A percentile compares a stretch with the other conserved stretches of the same genome.
Conservation (phyloP, 2,888 invertebrate genomes). For the Leptinotarsa haldemani region DNA sequence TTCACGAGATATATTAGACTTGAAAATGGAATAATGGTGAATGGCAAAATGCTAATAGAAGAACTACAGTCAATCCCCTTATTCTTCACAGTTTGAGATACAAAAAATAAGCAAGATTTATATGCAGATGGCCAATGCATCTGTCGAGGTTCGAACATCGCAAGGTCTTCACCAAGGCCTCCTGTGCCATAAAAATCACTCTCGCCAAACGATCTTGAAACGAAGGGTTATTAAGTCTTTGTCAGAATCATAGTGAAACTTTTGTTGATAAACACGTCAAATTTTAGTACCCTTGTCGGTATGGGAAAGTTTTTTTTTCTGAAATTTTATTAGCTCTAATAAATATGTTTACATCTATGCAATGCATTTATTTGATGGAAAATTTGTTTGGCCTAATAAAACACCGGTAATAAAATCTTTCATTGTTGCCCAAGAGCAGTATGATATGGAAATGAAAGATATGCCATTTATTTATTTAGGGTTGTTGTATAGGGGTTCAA, state of each 20-base stretch:
- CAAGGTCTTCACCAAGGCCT: conserved; percentile 39
- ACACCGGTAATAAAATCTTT: conserved; percentile 33
- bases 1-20: neutral
- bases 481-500: conserved; percentile 15
- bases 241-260: conserved; percentile 32
- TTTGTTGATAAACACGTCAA: conserved; percentile 56
- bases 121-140: conserved; percentile 37
- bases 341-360: conserved; percentile 49
- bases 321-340: conserved; percentile 42
- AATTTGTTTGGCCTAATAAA: conserved; percentile 47
- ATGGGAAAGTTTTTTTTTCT: conserved; percentile 36
- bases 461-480: neutral
- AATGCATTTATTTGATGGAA: conserved; percentile 51
- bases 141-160: conserved; percentile 22
- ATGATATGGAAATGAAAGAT: conserved; percentile 19
- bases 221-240: conserved; percentile 45
- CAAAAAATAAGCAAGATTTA: conserved; percentile 25
- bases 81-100: neutral
- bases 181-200: conserved; percentile 40
- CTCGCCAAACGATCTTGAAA: conserved; percentile 39
- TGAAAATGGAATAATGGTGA: neutral
- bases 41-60: neutral
- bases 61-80: neutral
- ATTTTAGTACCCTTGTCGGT: conserved; percentile 37
- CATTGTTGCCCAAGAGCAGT: conserved; percentile 26